Base-by-base conservation (phyloP, 2,888 invertebrate genomes). In the Hofmannophila pseudospretella region DNA sequence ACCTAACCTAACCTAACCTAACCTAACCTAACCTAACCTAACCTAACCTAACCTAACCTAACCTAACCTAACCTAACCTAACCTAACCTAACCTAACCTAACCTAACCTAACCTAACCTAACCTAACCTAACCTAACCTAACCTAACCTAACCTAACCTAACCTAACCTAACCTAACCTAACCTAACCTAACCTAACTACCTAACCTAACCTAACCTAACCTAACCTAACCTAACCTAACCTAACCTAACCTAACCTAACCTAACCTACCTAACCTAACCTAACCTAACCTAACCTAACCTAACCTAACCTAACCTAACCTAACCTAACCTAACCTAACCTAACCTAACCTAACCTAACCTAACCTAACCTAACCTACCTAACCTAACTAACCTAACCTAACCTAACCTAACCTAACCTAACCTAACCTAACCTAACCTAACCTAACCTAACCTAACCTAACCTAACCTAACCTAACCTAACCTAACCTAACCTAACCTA, bases 1-100 rank as follows among this genome's bases (percentile, higher is more conserved):
- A 45, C 42, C 39, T 39, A 45, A 45, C 41, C 38, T 43, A 41
- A 41, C 39, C 42, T 41, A 42, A 48, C 45, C 45, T 45, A 45
- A 45, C 45, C 41, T 39, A 45, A 45, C 45, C 45, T 45, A 45
- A 45, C 45, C 45, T 45, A 45, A 45, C 45, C 45, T 45, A 45
- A 47, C 47, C 47, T 47, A 47, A n/a, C 48, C 48, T 48, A 48
- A 48, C 48, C 48, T 48, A 45, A 48, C 48, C 48, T 45, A 48
- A 45, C 48, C 44, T 44, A 48, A 45, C 48, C 45, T 45, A 48
- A 46, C 46, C 46, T 43, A 36, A 41, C 33, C 41, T 37, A 37
- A 41, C 36, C 41, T 36, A 46, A 46, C 46, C 46, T 45, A 44
- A 44, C 41, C 39, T 42, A 42, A 47, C 44, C 47, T 44, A 45